Evolutionary conservation across 2,113 vertebrate genomes (phyloP).

Genomic region (Pseudonaja textilis): DNA sequence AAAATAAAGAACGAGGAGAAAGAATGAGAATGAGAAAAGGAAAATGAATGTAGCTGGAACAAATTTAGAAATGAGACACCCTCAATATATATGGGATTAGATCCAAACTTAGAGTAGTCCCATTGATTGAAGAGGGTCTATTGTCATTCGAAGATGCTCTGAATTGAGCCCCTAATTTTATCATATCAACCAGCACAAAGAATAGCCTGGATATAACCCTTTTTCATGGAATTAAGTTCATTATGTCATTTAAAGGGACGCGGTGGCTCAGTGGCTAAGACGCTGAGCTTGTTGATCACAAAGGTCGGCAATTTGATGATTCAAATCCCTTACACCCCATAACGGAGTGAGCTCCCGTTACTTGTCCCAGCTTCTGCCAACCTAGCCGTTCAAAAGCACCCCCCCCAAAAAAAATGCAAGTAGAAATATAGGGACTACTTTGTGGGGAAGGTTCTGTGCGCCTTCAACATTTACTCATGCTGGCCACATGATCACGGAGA

Average conservation of each 20-base stretch:
- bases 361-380: too few relatives aligned
- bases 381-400: too few relatives aligned
- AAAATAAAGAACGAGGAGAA: background rate
- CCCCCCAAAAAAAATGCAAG: too few relatives aligned
- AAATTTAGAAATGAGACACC: background rate
- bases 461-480: too few relatives aligned
- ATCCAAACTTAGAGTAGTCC: background rate
- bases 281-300: too few relatives aligned
- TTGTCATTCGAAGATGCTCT: background rate
- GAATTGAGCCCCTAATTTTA: background rate
- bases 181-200: background rate
- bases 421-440: too few relatives aligned
- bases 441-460: too few relatives aligned
- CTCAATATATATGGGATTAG: background rate
- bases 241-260: background rate
- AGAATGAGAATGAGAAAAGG: background rate
- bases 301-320: too few relatives aligned
- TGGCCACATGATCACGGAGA: too few relatives aligned
- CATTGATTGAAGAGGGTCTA: background rate
- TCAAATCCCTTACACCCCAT: too few relatives aligned
- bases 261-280: too few relatives aligned
- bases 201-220: background rate
- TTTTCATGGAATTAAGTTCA: background rate
- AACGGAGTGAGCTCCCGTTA: too few relatives aligned
- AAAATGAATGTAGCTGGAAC: rapidly evolving